These are phyloP conservation scores for Lagria hirta DNA, from an alignment of 2,888 invertebrate species.

Conservation along the genomic window DNA sequence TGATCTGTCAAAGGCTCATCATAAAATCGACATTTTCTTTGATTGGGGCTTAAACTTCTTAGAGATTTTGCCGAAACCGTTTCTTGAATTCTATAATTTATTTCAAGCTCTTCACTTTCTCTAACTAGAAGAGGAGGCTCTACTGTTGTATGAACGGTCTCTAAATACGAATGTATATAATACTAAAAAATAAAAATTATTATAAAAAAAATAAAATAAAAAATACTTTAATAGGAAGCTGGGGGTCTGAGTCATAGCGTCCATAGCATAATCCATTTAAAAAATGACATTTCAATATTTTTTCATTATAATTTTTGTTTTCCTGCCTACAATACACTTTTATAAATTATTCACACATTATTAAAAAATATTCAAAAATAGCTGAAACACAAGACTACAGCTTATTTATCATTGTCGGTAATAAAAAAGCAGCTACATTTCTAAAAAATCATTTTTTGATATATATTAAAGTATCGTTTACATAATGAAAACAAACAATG, in stretches of 20 bases:
- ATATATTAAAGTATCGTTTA: too few species aligned
- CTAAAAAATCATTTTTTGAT: too few species aligned
- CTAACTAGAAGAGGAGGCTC: constrained; percentile 42
- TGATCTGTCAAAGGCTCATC: constrained; percentile 54
- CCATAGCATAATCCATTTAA: constrained; percentile 52
- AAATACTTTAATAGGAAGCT: constrained; percentile 43
- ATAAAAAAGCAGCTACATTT: constrained; percentile 1
- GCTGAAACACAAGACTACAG: not conserved
- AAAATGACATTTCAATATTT: constrained; percentile 47
- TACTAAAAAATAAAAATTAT: constrained; percentile 55
- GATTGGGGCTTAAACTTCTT: constrained; percentile 52
- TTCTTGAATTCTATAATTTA: constrained; percentile 55
- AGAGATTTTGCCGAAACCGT: constrained; percentile 56
- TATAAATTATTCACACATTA: too few species aligned
- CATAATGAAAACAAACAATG: too few species aligned
- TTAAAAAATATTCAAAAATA: too few species aligned
- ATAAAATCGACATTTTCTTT: constrained; percentile 60
- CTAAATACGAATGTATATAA: constrained; percentile 63
- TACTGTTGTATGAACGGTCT: constrained; percentile 57
- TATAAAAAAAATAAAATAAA: not conserved
- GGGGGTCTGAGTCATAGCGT: constrained; percentile 49
- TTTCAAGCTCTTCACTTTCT: constrained; percentile 52
- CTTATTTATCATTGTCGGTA: not conserved
- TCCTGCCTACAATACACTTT: too few species aligned
- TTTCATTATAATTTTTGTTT: not conserved